phyloP scores from a whole-genome alignment of 1,140 invertebrate genomes.

The Heliconius melpomene region DNA sequence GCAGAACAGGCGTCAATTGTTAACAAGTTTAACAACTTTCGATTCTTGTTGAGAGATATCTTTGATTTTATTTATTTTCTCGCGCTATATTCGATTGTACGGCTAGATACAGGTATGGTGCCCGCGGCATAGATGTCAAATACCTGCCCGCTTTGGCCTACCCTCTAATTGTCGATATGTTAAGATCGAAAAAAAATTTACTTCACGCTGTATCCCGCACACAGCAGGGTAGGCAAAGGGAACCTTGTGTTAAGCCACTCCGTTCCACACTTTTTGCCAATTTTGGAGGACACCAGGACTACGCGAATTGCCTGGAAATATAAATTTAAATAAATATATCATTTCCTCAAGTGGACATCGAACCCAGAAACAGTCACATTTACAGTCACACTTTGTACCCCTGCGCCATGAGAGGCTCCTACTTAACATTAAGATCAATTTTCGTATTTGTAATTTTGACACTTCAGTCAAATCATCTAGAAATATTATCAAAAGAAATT shows the following conservation, averaged over 20 bases:
- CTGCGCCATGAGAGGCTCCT: too few relatives aligned
- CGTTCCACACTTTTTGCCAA: too few relatives aligned
- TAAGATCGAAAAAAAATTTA: conserved; percentile 16
- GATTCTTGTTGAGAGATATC: conserved; percentile 76
- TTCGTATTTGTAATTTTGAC: conserved; percentile 58
- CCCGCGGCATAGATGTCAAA: conserved; percentile 59
- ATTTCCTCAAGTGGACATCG: too few relatives aligned
- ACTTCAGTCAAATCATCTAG: conserved; percentile 57
- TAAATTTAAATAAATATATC: too few relatives aligned
- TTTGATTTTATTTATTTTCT: conserved; percentile 77
- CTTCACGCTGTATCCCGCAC: too few relatives aligned
- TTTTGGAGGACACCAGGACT: too few relatives aligned
- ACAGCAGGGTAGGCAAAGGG: too few relatives aligned
- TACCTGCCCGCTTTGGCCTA: conserved; percentile 49
- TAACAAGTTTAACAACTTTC: conserved; percentile 78
- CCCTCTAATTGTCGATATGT: conserved; percentile 51
- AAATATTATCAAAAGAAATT: conserved; percentile 39
- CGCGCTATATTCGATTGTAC: conserved; percentile 70
- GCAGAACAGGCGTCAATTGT: conserved; percentile 77
- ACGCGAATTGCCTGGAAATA: too few relatives aligned
- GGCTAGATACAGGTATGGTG: conserved; percentile 55
- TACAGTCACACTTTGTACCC: too few relatives aligned
- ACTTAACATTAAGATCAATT: conserved; percentile 40
- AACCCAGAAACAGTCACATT: too few relatives aligned
- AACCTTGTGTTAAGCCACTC: too few relatives aligned